Evolutionary conservation across 2,888 invertebrate species (phyloP).

Genomic region (Penaeus monodon): DNA sequence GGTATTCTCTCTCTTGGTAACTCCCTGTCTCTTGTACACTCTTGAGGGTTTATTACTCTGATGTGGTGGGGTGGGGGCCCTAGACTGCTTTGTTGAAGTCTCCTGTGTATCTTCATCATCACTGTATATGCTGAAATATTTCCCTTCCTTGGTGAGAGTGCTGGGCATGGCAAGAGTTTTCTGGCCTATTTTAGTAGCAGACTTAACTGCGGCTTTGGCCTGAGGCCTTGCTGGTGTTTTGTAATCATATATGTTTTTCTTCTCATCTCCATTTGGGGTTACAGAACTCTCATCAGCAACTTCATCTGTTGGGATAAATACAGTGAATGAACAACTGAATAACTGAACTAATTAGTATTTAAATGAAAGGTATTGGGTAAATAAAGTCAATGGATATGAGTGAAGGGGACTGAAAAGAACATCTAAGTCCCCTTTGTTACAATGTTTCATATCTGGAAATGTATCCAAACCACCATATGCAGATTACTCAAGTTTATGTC

Average conservation of each 20-base stretch:
- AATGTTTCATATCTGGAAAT: too few species aligned
- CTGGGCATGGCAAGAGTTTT: not conserved
- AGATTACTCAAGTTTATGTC: too few species aligned
- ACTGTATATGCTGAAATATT: constrained; percentile 8
- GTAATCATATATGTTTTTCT: constrained; percentile 2
- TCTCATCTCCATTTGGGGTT: not conserved
- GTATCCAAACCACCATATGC: too few species aligned
- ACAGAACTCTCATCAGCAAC: not conserved
- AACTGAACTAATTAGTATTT: too few species aligned
- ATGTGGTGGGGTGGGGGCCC: not conserved
- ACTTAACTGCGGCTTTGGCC: not conserved
- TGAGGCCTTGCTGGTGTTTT: not conserved
- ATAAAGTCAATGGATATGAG: too few species aligned
- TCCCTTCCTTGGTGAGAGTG: not conserved
- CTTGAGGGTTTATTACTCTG: not conserved
- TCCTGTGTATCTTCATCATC: constrained; percentile 8
- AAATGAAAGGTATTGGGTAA: too few species aligned
- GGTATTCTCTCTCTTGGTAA: not conserved
- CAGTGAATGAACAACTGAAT: too few species aligned
- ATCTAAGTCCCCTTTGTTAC: too few species aligned
- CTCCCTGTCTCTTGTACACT: not conserved
- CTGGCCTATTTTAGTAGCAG: not conserved
- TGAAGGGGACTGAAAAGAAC: too few species aligned
- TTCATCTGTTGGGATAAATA: constrained; percentile 8
- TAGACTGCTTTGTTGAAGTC: not conserved